Conservation (phyloP, 1,140 invertebrate species). For the Diorhabda elongata region DNA sequence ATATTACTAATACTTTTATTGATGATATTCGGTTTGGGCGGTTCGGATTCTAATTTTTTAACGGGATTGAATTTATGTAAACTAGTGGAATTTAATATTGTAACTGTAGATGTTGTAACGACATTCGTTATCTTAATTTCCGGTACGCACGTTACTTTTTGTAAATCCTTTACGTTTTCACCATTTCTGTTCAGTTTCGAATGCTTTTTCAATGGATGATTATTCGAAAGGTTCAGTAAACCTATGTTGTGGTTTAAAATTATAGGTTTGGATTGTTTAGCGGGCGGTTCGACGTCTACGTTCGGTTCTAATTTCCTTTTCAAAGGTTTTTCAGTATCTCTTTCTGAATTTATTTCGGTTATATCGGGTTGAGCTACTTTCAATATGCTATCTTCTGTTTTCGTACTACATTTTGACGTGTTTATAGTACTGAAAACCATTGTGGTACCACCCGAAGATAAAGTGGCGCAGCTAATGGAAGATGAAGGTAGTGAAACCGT, state of each 20-base stretch:
- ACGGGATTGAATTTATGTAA: not conserved
- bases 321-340: constrained; percentile 14
- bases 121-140: not conserved
- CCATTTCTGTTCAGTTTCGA: constrained; percentile 33
- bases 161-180: constrained; percentile 14
- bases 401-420: constrained; percentile 35
- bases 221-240: constrained; percentile 48
- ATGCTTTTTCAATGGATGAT: constrained; percentile 43
- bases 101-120: not conserved
- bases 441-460: constrained; percentile 29
- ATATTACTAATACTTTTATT: constrained; percentile 22
- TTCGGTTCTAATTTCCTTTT: constrained; percentile 31
- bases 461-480: constrained; percentile 15
- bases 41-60: constrained; percentile 9
- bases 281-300: constrained; percentile 21
- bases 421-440: constrained; percentile 39
- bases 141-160: not conserved
- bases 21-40: constrained; percentile 27
- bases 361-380: not conserved
- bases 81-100: not conserved
- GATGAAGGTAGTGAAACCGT: not conserved
- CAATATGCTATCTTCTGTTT: constrained; percentile 18
- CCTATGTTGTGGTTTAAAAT: constrained; percentile 41
- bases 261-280: constrained; percentile 36
- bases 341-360: not conserved